A percentile compares a stretch with the other conserved stretches of the same genome.
These are phyloP conservation scores for Zenarchopterus dispar DNA, from an alignment of 2,797 vertebrate genomes.

Conservation along the genomic window DNA sequence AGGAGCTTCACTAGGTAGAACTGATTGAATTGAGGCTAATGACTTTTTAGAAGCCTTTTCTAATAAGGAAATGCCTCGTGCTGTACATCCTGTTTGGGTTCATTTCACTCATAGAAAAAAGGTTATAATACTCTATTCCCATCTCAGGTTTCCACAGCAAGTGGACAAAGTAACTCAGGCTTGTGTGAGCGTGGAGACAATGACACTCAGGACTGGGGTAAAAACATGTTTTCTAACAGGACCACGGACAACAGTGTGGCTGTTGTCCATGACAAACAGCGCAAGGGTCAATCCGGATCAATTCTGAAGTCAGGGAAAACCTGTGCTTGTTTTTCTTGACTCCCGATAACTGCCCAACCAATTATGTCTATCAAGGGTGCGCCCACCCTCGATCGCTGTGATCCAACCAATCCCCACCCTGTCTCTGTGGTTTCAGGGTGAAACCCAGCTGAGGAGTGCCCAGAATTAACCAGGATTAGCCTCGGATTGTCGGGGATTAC, in stretches of 20 bases:
- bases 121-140: neutral
- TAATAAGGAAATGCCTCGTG: slow-evolving; percentile 29
- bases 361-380: slow-evolving; percentile 56
- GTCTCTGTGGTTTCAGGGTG: slow-evolving; percentile 76
- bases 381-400: slow-evolving; percentile 61
- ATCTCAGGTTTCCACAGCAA: neutral
- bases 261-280: slow-evolving; percentile 36
- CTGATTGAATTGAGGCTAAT: slow-evolving; percentile 72
- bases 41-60: slow-evolving; percentile 60
- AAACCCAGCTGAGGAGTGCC: slow-evolving; percentile 77
- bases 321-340: slow-evolving; percentile 75
- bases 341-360: slow-evolving; percentile 59
- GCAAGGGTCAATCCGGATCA: slow-evolving; percentile 59
- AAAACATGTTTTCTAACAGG: slow-evolving; percentile 73
- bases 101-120: neutral
- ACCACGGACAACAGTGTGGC: slow-evolving; percentile 16
- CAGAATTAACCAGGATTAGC: slow-evolving; percentile 85
- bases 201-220: slow-evolving; percentile 11
- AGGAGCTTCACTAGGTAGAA: slow-evolving; percentile 57
- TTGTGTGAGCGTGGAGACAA: slow-evolving; percentile 1
- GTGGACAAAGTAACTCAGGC: neutral
- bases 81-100: slow-evolving; percentile 13
- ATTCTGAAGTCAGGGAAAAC: slow-evolving; percentile 59
- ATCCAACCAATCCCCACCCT: slow-evolving; percentile 79
- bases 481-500: slow-evolving; percentile 80